These are phyloP conservation scores for Phenganax subtilis DNA, from an alignment of 92 coral and sea anemone species.

Conservation along the genomic window DNA sequence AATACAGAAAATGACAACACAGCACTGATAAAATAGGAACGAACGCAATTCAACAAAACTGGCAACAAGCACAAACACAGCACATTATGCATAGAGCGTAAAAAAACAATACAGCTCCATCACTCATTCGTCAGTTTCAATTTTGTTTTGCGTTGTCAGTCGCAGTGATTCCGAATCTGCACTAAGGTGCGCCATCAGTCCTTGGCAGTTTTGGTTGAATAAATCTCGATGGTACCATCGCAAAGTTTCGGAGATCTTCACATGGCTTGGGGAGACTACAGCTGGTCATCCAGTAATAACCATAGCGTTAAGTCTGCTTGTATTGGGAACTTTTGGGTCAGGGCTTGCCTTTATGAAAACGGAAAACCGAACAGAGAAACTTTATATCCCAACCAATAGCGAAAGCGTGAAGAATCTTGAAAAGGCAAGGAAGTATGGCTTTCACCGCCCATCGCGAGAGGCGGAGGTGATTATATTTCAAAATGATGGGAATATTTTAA, in stretches of 20 bases:
- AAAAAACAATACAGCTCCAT: too few species aligned
- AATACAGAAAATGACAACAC: too few species aligned
- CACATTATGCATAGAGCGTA: too few species aligned
- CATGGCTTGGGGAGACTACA: not conserved
- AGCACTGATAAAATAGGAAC: too few species aligned
- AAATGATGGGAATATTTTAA: conserved; percentile 37
- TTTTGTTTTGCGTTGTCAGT: too few species aligned
- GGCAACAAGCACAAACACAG: too few species aligned
- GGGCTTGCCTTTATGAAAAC: conserved; percentile 71
- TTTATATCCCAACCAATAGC: conserved; percentile 80
- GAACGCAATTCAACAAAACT: too few species aligned
- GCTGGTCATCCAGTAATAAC: conserved; percentile 13
- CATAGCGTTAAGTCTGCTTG: not conserved
- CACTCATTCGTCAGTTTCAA: too few species aligned
- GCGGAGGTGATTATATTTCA: conserved; percentile 47
- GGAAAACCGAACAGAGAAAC: conserved; percentile 71
- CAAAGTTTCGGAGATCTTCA: not conserved
- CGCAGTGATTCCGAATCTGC: too few species aligned
- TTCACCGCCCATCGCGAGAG: conserved; percentile 31
- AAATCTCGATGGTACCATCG: conserved; percentile 5
- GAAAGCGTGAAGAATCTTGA: conserved; percentile 58
- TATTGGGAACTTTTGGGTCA: conserved; percentile 55
- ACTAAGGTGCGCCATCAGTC: not conserved
- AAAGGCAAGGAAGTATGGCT: conserved; percentile 47
- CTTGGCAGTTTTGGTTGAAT: conserved; percentile 29